Evolutionary conservation across 2,113 vertebrate species (phyloP).

Genomic region (Brachypodius melanocephalos): DNA sequence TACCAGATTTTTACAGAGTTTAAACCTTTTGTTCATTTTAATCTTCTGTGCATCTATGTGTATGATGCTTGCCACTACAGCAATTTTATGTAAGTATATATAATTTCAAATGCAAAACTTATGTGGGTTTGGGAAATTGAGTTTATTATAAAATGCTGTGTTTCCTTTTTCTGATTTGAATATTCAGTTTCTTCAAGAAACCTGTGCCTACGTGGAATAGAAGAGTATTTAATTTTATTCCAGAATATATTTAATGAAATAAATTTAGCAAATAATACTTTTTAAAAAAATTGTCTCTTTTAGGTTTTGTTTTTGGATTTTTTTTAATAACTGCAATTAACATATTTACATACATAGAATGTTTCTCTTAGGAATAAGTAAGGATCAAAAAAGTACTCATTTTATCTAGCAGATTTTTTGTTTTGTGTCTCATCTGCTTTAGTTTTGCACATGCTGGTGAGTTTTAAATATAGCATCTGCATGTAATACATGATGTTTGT

Average conservation of each 20-base stretch:
- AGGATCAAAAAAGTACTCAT: conserved; percentile 1
- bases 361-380: neutral
- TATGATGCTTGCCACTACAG: neutral
- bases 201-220: neutral
- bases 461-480: conserved; percentile 29
- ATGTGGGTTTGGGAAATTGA: neutral
- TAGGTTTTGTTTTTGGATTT: neutral
- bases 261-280: neutral
- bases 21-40: neutral
- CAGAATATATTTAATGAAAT: neutral
- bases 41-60: neutral
- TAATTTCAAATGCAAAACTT: neutral
- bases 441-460: neutral
- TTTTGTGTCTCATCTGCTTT: conserved; percentile 28
- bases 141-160: neutral
- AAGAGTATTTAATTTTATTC: neutral
- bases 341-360: neutral
- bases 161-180: neutral
- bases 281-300: neutral
- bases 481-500: neutral
- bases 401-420: neutral
- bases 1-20: neutral
- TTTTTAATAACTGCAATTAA: neutral
- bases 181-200: neutral
- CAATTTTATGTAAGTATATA: neutral